Conservation (phyloP, 2,797 vertebrate genomes). For the Cynopterus sphinx region DNA sequence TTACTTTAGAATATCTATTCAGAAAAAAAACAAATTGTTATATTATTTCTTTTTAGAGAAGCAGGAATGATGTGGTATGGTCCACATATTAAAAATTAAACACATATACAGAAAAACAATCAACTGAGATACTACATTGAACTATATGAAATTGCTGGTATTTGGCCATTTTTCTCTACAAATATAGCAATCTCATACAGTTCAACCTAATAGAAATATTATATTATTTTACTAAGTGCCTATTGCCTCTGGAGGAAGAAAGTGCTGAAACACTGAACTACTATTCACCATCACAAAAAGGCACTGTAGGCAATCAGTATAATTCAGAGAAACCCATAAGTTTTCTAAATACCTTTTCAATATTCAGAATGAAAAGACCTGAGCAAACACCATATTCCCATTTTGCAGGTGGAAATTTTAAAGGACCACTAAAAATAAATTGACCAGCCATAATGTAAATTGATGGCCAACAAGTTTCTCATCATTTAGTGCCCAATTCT, state of each 20-base stretch:
- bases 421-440: neutral
- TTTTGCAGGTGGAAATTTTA: neutral
- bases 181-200: neutral
- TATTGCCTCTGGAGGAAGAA: neutral
- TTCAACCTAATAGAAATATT: neutral
- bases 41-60: neutral
- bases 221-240: neutral
- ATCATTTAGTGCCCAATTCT: neutral
- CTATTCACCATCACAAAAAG: constrained; percentile 23
- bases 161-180: neutral
- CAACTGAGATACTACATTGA: neutral
- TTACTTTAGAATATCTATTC: neutral
- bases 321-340: neutral
- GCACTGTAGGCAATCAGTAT: neutral
- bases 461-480: neutral
- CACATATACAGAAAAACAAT: neutral
- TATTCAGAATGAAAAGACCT: neutral
- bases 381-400: neutral
- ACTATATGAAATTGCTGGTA: neutral
- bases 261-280: neutral
- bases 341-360: constrained; percentile 13
- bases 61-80: neutral
- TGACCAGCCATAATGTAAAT: neutral
- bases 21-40: neutral
- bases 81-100: neutral